Evolutionary conservation across 2,113 vertebrate genomes (phyloP).

Genomic region (Embiotoca jacksoni): DNA sequence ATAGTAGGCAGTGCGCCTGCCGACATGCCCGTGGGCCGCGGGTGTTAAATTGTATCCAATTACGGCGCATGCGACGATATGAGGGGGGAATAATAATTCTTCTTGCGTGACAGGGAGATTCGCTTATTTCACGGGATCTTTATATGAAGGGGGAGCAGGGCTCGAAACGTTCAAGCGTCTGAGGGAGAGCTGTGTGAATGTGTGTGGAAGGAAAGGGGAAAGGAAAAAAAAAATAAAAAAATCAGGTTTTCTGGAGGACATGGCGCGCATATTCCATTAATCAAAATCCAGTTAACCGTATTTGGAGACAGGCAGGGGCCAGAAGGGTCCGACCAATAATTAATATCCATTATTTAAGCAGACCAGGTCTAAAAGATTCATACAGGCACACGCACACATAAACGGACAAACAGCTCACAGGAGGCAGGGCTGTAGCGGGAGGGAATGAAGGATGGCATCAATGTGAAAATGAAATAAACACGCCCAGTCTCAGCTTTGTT

Average conservation of each 20-base stretch:
- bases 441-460: constrained; percentile 45
- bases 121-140: constrained; percentile 75
- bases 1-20: constrained; percentile 79
- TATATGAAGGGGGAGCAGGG: constrained; percentile 46
- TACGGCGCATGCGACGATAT: constrained; percentile 79
- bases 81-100: constrained; percentile 80
- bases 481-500: constrained; percentile 71
- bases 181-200: constrained; percentile 27
- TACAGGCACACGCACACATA: neutral
- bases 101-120: constrained; percentile 81
- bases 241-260: constrained; percentile 57
- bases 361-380: constrained; percentile 26
- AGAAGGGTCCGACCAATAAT: constrained; percentile 70
- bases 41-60: constrained; percentile 87
- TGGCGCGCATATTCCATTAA: constrained; percentile 70
- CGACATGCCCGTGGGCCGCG: constrained; percentile 81
- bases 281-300: constrained; percentile 80
- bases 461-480: constrained; percentile 76
- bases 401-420: constrained; percentile 27
- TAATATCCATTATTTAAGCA: constrained; percentile 76
- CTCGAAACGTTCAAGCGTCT: constrained; percentile 40
- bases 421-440: constrained; percentile 3
- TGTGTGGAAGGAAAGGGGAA: neutral
- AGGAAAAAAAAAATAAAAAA: neutral
- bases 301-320: constrained; percentile 61